Evolutionary conservation across 2,888 invertebrate species (phyloP).

Genomic region (Linnaemya tessellans): DNA sequence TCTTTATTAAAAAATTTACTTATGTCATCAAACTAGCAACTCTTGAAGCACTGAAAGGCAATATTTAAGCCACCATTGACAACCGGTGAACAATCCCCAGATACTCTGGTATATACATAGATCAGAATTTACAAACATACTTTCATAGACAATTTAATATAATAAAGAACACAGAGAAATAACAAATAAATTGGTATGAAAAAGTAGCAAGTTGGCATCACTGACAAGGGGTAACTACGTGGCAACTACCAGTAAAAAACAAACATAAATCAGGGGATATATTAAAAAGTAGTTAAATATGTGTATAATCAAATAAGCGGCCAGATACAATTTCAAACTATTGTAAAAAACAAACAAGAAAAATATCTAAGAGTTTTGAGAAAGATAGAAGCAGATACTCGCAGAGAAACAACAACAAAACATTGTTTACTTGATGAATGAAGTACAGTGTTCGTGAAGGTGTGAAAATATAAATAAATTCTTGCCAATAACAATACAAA

Average conservation of each 20-base stretch:
- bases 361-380: background rate
- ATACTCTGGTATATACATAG: too few relatives aligned
- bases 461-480: background rate
- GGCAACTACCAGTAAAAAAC: too few relatives aligned
- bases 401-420: background rate
- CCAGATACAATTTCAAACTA: slow-evolving; percentile 47
- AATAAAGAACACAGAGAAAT: too few relatives aligned
- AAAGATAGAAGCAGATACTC: background rate
- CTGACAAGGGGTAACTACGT: background rate
- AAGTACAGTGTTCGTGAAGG: slow-evolving; percentile 12
- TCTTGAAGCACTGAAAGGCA: too few relatives aligned
- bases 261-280: slow-evolving; percentile 26
- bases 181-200: too few relatives aligned
- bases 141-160: too few relatives aligned
- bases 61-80: too few relatives aligned
- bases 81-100: too few relatives aligned
- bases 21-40: too few relatives aligned
- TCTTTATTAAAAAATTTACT: too few relatives aligned
- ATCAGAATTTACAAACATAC: too few relatives aligned
- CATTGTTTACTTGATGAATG: background rate
- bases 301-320: slow-evolving; percentile 57
- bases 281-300: slow-evolving; percentile 36
- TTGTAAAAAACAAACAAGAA: slow-evolving; percentile 37
- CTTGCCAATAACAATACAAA: too few relatives aligned
- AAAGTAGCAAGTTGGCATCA: background rate